Evolutionary conservation across 2,113 vertebrate genomes (phyloP).

Genomic region (Phasianus colchicus): DNA sequence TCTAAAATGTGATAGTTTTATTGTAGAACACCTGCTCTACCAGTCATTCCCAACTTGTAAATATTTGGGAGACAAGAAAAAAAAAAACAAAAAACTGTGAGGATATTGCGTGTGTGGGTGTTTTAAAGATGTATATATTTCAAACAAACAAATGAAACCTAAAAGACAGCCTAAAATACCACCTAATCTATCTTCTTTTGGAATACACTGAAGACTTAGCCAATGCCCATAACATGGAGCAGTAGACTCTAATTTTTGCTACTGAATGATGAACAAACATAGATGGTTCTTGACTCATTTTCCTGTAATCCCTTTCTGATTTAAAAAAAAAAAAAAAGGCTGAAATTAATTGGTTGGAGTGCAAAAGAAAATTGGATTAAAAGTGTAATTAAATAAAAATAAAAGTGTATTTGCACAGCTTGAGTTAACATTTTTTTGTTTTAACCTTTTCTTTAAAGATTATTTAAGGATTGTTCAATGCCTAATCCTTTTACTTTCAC

Average conservation of each 20-base stretch:
- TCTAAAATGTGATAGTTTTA: neutral
- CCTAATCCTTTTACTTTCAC: neutral
- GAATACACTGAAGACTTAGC: neutral
- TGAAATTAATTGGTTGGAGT: neutral
- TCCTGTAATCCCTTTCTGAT: neutral
- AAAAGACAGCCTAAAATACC: neutral
- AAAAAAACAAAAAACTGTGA: neutral
- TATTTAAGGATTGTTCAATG: neutral
- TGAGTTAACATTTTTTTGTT: neutral
- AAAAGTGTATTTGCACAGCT: neutral
- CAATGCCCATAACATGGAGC: no score
- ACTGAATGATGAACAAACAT: neutral
- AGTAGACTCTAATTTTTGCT: neutral
- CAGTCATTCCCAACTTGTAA: neutral
- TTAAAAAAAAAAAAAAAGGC: neutral
- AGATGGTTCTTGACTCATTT: neutral
- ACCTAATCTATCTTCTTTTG: neutral
- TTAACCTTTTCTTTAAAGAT: neutral
- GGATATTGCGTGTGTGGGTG: neutral
- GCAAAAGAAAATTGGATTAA: neutral
- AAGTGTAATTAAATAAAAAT: neutral
- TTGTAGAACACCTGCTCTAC: neutral
- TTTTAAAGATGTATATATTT: neutral
- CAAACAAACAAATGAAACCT: neutral
- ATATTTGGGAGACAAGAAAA: neutral